Percentiles rank a stretch among this genome's conserved stretches.
phyloP scores from a whole-genome alignment of 2,113 vertebrate species.

The Mionectes macconnelli region DNA sequence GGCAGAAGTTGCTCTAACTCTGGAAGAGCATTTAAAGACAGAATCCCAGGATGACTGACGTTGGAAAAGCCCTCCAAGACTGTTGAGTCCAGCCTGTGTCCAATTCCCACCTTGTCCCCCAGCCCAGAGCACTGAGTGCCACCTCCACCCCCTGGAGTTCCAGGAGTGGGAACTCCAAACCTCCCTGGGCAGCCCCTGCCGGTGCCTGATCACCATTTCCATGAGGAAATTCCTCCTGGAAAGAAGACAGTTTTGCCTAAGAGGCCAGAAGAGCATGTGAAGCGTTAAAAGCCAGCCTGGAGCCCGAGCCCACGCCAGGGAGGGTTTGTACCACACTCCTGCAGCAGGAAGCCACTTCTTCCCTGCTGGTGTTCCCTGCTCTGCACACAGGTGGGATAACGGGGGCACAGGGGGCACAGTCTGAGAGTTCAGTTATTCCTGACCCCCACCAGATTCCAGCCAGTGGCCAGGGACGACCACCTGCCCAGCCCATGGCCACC shows the following conservation, averaged over 20 bases:
- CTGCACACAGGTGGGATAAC: accelerated
- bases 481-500: neutral
- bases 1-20: neutral
- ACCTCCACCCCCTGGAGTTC: too few species aligned
- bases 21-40: neutral
- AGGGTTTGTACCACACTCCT: neutral
- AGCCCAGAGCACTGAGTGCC: neutral
- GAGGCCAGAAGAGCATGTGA: accelerated
- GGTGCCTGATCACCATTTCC: neutral
- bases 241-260: neutral
- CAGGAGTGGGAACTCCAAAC: neutral
- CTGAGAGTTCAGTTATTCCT: neutral
- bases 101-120: accelerated
- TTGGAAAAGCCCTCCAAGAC: neutral
- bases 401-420: neutral
- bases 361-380: accelerated
- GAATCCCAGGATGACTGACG: neutral
- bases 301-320: neutral
- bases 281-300: neutral
- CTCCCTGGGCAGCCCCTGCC: neutral
- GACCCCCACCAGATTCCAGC: neutral
- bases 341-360: neutral
- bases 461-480: accelerated
- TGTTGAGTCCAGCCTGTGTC: accelerated
- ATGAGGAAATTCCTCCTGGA: neutral